These are phyloP conservation scores for Melangyna quadrimaculata DNA, from an alignment of 2,888 invertebrate species.

Conservation along the genomic window DNA sequence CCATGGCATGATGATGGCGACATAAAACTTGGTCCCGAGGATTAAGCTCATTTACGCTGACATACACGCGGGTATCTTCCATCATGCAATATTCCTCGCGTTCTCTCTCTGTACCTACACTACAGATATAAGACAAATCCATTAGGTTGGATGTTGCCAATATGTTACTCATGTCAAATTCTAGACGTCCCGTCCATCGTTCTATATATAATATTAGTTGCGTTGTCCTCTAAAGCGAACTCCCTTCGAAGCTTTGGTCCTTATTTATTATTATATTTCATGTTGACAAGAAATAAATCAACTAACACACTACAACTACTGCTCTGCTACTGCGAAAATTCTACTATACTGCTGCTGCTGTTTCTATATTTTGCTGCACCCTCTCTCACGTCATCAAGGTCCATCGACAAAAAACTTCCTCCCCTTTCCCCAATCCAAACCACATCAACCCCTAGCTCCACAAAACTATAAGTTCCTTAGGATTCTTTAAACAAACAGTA, in stretches of 20 bases:
- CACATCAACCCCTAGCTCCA: background rate
- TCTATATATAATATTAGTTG: background rate
- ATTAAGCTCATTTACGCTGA: slow-evolving; percentile 33
- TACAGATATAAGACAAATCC: slow-evolving; percentile 39
- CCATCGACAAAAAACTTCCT: slow-evolving; percentile 55
- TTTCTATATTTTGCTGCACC: slow-evolving; percentile 58
- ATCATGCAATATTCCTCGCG: slow-evolving; percentile 24
- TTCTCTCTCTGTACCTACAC: no score
- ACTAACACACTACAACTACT: slow-evolving; percentile 39
- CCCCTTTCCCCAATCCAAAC: background rate
- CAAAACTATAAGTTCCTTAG: background rate
- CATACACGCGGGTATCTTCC: slow-evolving; percentile 31
- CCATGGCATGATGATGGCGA: no score
- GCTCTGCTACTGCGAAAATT: no score
- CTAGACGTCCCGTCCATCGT: slow-evolving; percentile 28
- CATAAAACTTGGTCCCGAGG: slow-evolving; percentile 39
- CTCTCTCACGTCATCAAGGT: slow-evolving; percentile 69
- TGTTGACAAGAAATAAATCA: slow-evolving; percentile 72
- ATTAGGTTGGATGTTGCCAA: slow-evolving; percentile 68
- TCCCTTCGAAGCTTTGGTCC: slow-evolving; percentile 61
- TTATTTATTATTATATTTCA: slow-evolving; percentile 72
- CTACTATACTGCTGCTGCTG: background rate
- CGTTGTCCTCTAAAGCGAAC: slow-evolving; percentile 5
- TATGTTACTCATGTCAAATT: slow-evolving; percentile 53
- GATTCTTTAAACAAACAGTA: slow-evolving; percentile 39